Conservation (phyloP, 2,888 invertebrate species). For the Netelia melanura region DNA sequence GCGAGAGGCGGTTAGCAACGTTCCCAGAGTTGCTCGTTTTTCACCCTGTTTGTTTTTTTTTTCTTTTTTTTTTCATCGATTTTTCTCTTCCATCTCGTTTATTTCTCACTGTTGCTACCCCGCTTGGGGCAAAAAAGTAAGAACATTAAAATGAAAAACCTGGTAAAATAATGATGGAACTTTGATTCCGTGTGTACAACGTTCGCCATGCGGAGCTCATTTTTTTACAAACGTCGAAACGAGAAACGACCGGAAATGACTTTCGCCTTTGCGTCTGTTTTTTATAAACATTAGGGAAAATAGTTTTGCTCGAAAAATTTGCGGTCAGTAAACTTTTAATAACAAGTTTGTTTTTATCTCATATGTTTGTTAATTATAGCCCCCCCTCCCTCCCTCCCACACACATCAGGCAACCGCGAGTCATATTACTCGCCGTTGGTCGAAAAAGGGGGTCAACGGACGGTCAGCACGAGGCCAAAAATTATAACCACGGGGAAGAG, state of each 20-base stretch:
- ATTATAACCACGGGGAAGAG: constrained; percentile 53
- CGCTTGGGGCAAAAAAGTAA: neutral
- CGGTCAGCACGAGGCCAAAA: constrained; percentile 8
- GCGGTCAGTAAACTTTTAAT: too few relatives aligned
- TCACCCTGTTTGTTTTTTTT: neutral
- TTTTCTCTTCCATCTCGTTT: constrained; percentile 1
- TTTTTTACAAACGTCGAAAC: neutral
- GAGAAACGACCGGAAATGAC: neutral
- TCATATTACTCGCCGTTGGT: neutral
- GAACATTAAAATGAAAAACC: neutral
- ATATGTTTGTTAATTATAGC: neutral
- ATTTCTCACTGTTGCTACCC: constrained; percentile 13
- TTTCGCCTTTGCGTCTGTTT: too few relatives aligned
- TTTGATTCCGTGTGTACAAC: neutral
- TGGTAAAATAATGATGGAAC: neutral
- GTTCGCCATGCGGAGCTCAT: neutral
- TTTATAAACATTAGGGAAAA: too few relatives aligned
- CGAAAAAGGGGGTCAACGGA: constrained; percentile 11
- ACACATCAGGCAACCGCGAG: neutral
- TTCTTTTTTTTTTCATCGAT: neutral
- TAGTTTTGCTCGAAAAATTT: too few relatives aligned
- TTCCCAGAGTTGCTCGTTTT: neutral
- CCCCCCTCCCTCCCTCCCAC: neutral
- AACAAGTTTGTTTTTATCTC: too few relatives aligned
- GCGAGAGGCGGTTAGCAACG: constrained; percentile 7